Percentiles rank a stretch among this genome's conserved stretches.
These are phyloP conservation scores for Garrulus glandarius DNA, from an alignment of 2,797 vertebrate genomes.

Conservation along the genomic window DNA sequence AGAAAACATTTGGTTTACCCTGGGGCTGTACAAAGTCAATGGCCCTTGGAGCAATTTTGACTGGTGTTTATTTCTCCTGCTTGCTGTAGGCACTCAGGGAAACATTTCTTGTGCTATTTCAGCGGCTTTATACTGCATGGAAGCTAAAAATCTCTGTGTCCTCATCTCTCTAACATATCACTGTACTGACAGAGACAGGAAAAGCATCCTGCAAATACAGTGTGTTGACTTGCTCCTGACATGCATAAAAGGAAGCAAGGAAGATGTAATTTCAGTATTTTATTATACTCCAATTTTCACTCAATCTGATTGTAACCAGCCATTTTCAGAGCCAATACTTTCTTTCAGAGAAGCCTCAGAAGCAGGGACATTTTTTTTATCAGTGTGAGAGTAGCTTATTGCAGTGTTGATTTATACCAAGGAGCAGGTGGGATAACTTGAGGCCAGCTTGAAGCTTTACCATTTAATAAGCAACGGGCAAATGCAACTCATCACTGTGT, in stretches of 20 bases:
- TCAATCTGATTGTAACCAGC: constrained; percentile 32
- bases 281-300: constrained; percentile 41
- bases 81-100: not conserved
- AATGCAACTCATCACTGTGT: not conserved
- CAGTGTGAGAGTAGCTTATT: not conserved
- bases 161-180: not conserved
- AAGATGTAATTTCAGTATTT: constrained; percentile 49
- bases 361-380: not conserved
- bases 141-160: not conserved
- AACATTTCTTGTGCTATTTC: not conserved
- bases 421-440: constrained; percentile 37
- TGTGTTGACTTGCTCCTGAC: not conserved
- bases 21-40: not conserved
- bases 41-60: not conserved
- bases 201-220: not conserved
- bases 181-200: not conserved
- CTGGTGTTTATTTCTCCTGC: constrained; percentile 2
- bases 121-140: not conserved
- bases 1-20: not conserved
- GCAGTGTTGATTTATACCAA: constrained; percentile 33
- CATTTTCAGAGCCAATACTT: constrained; percentile 22
- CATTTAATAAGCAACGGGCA: not conserved
- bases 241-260: constrained; percentile 9
- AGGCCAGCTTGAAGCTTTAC: constrained; percentile 13
- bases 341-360: not conserved